phyloP scores from a whole-genome alignment of 2,113 vertebrate genomes.

The Psilopsiagon aymara region DNA sequence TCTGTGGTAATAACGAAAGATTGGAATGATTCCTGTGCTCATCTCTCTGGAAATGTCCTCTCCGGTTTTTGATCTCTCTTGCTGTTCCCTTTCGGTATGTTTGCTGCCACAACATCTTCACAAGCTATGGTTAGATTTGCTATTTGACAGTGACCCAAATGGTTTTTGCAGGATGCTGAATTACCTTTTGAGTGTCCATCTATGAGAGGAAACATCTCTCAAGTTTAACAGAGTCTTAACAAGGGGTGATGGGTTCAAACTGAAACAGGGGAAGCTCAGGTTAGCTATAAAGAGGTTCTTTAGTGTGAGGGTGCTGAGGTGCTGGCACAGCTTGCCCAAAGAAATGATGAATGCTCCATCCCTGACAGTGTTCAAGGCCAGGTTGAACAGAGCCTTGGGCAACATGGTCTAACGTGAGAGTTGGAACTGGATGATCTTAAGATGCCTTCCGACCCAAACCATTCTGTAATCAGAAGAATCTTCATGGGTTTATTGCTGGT shows the following conservation, averaged over 20 bases:
- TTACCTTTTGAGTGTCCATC: neutral
- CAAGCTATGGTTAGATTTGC: neutral
- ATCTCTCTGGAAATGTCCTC: neutral
- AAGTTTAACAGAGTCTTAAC: neutral
- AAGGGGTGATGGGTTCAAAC: neutral
- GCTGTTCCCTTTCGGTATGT: rapidly evolving
- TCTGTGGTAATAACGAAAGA: neutral
- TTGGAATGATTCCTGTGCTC: neutral
- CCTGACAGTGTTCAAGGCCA: neutral
- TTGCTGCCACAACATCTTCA: neutral
- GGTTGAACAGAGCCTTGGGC: neutral
- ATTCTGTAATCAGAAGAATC: neutral
- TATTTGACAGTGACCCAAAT: neutral
- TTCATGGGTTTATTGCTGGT: neutral
- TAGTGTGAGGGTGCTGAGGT: neutral
- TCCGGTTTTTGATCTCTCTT: neutral
- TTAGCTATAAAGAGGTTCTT: neutral
- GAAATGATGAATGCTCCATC: neutral
- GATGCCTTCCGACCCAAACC: neutral
- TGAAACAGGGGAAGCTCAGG: neutral
- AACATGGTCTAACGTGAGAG: neutral
- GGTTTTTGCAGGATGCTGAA: neutral
- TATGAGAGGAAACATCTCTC: neutral
- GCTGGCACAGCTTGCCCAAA: neutral
- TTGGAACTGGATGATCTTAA: neutral